Evolutionary conservation across 2,113 vertebrate species (phyloP), one percentile per base, ranked within the genome.

Genomic region (Dascyllus trimaculatus): DNA sequence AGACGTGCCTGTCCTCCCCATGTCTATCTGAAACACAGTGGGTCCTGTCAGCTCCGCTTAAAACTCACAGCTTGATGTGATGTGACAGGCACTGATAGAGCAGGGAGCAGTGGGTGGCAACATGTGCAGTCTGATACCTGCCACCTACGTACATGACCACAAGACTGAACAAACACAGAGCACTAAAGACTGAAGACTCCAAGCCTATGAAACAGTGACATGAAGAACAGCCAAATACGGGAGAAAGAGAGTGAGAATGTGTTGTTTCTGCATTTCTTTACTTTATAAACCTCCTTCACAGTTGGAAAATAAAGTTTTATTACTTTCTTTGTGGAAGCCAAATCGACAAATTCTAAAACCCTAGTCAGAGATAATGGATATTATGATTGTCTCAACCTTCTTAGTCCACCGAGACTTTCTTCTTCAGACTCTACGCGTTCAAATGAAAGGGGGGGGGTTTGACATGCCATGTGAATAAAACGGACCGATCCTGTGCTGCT

Each of bases 51-150:
- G 85, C 54, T 49, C 10, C 6, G 67, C 60, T 69, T 68, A 58
- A 63, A 75, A 64, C 64, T 71, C 76, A 25, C 71, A 70, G 75
- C 78, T 43, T 80, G 67, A 86, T 68, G 66, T 38, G 76, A 73
- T 72, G 46, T 86, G 81, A 80, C 59, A 59, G 64, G 71, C 49
- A 49, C 35, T 59, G 63, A 78, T 60, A 43, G 71, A 82, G 64
- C 67, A 29, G 22, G 61, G 65, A 72, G 54, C 32, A 3, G 60
- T 52, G 29, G 78, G 67, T 56, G 76, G 59, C 45, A 76, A 56
- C 58, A 43, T 72, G 32, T 54, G 26, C 66, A 2, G 68, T 29
- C 53, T 57, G 72, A 73, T 81, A 81, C 60, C 38, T 62, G 59
- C 68, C 61, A 75, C 56, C 71, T 70, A 62, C 32, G 17, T 10